Base-by-base conservation (phyloP, 2,113 vertebrate species). In the Pangasianodon gigas region DNA sequence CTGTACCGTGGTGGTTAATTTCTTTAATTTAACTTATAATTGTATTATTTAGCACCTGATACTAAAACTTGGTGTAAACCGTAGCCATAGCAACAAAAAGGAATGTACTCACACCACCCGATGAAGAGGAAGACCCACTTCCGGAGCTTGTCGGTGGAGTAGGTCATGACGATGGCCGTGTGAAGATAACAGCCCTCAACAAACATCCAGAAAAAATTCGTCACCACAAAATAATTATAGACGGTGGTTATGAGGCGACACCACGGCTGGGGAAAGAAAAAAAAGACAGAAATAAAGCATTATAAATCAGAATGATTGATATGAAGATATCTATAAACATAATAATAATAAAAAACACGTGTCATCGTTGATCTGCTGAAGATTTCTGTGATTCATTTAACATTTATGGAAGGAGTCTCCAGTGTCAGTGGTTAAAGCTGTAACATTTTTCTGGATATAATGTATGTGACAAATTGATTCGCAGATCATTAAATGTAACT, bases 181-280 rank as follows among this genome's bases (percentile, higher is more conserved):
- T 99, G 98, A 46, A 99, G 97, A 94, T 99, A 99, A 93, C 98
- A 99, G 89, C 98, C 98, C 93, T 99, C 98, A 62, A 98, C 98
- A 86, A 99, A 99, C 98, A 99, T 99, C 98, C 98, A 99, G 96
- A 99, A 99, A 93, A 99, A 99, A 93, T 99, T 99, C 51, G 98
- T 99, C 94, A 99, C 98, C 96, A 99, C 97, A 87, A 99, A 99
- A 90, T 99, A 99, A 94, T 99, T 99, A 95, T 98, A 99, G 93
- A 99, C 94, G 1, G 98, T 97, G 2, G 98, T 99, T 89, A 99
- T 96, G 51, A 99, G 96, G 77, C 98, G 96, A 93, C 98, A 99
- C 98, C 98, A 99, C 10, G 97, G 96, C 98, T 99, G 93, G 37
- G 54, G 32, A 13, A 56, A 19, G 14, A 21, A 19, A 52, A 7